Base-by-base conservation (phyloP, 2,113 vertebrate species). In the Pseudorectes ferrugineus region DNA sequence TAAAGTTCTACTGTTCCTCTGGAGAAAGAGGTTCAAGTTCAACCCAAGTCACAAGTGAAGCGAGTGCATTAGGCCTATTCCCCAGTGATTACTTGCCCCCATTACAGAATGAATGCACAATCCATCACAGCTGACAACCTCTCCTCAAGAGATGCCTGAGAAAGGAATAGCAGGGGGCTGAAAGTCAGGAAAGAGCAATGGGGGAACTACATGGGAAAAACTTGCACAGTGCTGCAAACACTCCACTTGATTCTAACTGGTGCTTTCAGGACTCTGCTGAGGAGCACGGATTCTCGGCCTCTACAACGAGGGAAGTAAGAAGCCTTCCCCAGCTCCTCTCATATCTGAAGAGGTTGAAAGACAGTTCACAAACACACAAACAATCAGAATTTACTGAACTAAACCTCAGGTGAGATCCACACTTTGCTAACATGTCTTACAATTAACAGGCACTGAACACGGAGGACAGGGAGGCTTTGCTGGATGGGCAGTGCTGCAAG, bases 71-170 rank as follows among this genome's bases (percentile, higher is more conserved):
- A 89, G 88, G 77, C 35, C 78, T 46, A 33, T 61, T 95, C 94
- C 93, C 90, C 35, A 45, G 83, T 2, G 67, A 72, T 89, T 82
- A 59, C 57, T 84, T 91, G 75, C 61, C 73, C 65, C 68, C 65
- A 43, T 46, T 86, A 95, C 54, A 57, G 96, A 66, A 83, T 16
- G 91, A 96, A 95, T 38, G 92, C 92, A 96, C 95, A 95, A 96
- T 97, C 96, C 90, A 97, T 98, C 97, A 97, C 52, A 70, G 79
- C 72, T 97, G 97, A 96, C 95, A 97, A 43, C 71, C 36, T 88
- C 46, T 40, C 33, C 92, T 96, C 97, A 59, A 82, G 93, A 94
- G 97, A 97, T 83, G 88, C 74, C 40, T 0, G 5, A 13, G 42
- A 93, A 89, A 84, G 88, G 94, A 96, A 92, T 63, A 93, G 55